Conservation (phyloP, 2,113 vertebrate genomes). For the Paralichthys olivaceus region DNA sequence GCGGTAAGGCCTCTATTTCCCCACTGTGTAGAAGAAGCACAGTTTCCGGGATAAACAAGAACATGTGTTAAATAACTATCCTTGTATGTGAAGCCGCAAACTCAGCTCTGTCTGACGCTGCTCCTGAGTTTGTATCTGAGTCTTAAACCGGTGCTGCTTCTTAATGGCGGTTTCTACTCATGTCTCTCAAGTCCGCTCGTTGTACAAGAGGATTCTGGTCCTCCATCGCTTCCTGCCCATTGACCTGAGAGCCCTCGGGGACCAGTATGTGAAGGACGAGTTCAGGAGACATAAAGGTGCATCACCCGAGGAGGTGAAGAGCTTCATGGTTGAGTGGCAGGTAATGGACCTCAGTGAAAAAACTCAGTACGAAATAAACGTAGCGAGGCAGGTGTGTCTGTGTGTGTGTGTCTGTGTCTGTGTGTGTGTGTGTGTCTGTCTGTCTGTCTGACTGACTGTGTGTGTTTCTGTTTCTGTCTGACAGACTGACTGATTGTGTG, state of each 20-base stretch:
- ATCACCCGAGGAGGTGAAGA: conserved; percentile 75
- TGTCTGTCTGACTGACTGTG: no score
- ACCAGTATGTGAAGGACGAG: conserved; percentile 92
- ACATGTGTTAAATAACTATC: conserved; percentile 43
- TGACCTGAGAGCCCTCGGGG: conserved; percentile 86
- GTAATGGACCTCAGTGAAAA: conserved; percentile 26
- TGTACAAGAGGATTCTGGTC: conserved; percentile 88
- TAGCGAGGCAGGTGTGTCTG: no score
- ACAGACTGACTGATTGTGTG: no score
- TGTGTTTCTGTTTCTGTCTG: no score
- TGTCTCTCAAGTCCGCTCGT: conserved; percentile 72
- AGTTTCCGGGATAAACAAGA: conserved; percentile 58
- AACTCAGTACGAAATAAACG: no score
- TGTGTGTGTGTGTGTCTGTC: no score
- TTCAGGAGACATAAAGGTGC: conserved; percentile 87
- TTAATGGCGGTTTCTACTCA: conserved; percentile 75
- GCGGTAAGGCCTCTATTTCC: neutral
- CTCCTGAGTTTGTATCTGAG: fast-evolving
- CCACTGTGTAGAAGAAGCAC: neutral
- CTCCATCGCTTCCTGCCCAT: conserved; percentile 88
- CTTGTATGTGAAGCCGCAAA: neutral
- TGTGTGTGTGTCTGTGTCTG: no score
- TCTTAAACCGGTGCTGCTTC: fast-evolving
- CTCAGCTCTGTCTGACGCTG: neutral
- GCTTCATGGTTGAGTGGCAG: conserved; percentile 88